phyloP scores from a whole-genome alignment of 2,113 vertebrate species.

The Lampris megalopsis region DNA sequence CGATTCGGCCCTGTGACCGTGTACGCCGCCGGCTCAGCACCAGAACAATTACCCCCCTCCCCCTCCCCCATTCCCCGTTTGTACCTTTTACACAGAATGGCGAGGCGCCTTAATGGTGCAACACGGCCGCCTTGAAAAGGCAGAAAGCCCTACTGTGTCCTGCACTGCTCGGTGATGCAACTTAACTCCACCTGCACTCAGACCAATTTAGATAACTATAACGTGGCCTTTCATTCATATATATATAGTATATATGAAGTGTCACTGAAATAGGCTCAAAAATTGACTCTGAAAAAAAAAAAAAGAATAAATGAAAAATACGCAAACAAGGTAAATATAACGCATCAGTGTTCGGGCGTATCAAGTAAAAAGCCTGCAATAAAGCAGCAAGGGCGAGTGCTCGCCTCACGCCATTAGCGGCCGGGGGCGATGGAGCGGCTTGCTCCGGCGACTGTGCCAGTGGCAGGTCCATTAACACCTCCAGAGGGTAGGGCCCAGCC shows the following conservation, averaged over 20 bases:
- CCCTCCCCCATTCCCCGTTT: no score
- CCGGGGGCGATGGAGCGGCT: slow-evolving; percentile 44
- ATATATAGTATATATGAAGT: no score
- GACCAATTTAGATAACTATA: no score
- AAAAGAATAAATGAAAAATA: not conserved
- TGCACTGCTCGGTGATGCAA: not conserved
- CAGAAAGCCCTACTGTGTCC: not conserved
- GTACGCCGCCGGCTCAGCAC: no score
- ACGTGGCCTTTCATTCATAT: no score
- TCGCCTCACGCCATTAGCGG: slow-evolving; percentile 30
- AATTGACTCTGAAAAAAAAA: not conserved
- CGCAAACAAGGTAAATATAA: slow-evolving; percentile 1
- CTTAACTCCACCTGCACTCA: no score
- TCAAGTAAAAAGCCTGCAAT: not conserved
- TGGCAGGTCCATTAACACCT: slow-evolving; percentile 80
- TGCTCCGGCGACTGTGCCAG: slow-evolving; percentile 48
- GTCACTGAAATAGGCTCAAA: no score
- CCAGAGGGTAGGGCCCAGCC: slow-evolving; percentile 62
- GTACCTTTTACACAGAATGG: no score
- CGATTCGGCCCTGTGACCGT: no score
- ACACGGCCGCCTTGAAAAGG: no score
- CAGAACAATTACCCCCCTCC: no score
- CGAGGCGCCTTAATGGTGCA: no score
- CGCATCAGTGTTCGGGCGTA: not conserved
- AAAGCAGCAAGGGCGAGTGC: slow-evolving; percentile 18